A percentile compares a stretch with the other conserved stretches of the same genome.
These are phyloP conservation scores for Caprella mutica DNA, from an alignment of 2,888 invertebrate species.

Conservation along the genomic window DNA sequence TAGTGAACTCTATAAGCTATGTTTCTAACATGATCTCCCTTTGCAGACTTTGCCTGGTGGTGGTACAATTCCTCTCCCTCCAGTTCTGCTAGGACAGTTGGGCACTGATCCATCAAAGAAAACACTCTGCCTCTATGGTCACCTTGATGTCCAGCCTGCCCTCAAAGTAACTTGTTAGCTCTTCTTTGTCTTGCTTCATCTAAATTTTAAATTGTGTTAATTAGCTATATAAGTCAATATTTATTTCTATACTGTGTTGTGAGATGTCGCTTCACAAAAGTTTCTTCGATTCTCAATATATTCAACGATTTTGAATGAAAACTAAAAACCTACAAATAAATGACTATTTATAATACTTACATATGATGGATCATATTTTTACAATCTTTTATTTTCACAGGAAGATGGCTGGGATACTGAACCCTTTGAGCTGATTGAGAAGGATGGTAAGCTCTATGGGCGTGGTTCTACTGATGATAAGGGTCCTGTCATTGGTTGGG, in stretches of 20 bases:
- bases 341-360: too few relatives aligned
- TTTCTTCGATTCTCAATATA: too few relatives aligned
- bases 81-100: constrained; percentile 65
- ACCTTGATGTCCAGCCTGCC: constrained; percentile 97
- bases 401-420: constrained; percentile 94
- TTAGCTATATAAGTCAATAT: too few relatives aligned
- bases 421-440: constrained; percentile 79
- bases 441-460: constrained; percentile 77
- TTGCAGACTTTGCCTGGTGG: constrained; percentile 54
- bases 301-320: too few relatives aligned
- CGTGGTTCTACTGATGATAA: constrained; percentile 90
- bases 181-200: too few relatives aligned
- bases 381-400: constrained; percentile 35
- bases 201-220: too few relatives aligned
- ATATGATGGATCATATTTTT: not conserved
- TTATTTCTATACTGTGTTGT: too few relatives aligned
- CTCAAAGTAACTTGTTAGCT: too few relatives aligned
- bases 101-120: constrained; percentile 76
- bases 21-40: not conserved
- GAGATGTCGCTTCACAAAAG: too few relatives aligned
- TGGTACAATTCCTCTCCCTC: constrained; percentile 63
- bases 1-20: not conserved
- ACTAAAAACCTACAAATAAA: too few relatives aligned
- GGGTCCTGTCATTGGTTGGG: constrained; percentile 88
- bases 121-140: constrained; percentile 89